Percentiles rank a stretch among this genome's conserved stretches.
Evolutionary conservation across 2,888 invertebrate genomes (phyloP).

Genomic region (Colletes collaris): DNA sequence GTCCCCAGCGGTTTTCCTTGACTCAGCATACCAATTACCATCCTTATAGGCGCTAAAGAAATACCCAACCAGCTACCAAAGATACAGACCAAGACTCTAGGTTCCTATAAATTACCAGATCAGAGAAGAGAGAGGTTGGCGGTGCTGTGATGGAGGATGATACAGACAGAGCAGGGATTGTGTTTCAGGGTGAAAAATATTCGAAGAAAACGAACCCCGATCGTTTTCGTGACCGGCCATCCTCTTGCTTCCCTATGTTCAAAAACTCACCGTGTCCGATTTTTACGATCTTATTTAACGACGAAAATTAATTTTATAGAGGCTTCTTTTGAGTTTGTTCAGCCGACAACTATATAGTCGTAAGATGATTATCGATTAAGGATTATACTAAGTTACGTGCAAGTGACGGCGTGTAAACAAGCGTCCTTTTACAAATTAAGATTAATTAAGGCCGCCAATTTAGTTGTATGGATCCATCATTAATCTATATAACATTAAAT

Average conservation of each 20-base stretch:
- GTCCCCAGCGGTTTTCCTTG: slow-evolving; percentile 84
- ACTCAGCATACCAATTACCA: slow-evolving; percentile 83
- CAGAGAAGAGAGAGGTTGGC: slow-evolving; percentile 47
- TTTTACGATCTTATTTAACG: slow-evolving; percentile 53
- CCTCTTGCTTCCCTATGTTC: slow-evolving; percentile 24
- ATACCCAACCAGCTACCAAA: slow-evolving; percentile 57
- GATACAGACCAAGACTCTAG: slow-evolving; percentile 34
- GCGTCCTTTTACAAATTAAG: slow-evolving; percentile 69
- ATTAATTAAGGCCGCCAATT: slow-evolving; percentile 62
- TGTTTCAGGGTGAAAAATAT: not conserved
- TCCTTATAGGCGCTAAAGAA: slow-evolving; percentile 83
- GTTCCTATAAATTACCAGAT: slow-evolving; percentile 27
- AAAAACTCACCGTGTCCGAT: slow-evolving; percentile 27
- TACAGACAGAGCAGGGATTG: not conserved
- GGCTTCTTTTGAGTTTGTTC: slow-evolving; percentile 51
- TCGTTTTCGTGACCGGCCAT: slow-evolving; percentile 17
- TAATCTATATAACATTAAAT: slow-evolving; percentile 65
- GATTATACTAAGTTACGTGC: slow-evolving; percentile 57
- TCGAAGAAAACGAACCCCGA: not conserved
- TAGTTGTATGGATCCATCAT: slow-evolving; percentile 67
- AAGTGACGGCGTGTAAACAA: slow-evolving; percentile 38
- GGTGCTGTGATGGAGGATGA: slow-evolving; percentile 34
- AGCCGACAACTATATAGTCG: slow-evolving; percentile 42
- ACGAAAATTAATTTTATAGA: slow-evolving; percentile 63
- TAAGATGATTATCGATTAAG: slow-evolving; percentile 59